Conservation (phyloP, 2,113 vertebrate genomes). For the Apus apus region DNA sequence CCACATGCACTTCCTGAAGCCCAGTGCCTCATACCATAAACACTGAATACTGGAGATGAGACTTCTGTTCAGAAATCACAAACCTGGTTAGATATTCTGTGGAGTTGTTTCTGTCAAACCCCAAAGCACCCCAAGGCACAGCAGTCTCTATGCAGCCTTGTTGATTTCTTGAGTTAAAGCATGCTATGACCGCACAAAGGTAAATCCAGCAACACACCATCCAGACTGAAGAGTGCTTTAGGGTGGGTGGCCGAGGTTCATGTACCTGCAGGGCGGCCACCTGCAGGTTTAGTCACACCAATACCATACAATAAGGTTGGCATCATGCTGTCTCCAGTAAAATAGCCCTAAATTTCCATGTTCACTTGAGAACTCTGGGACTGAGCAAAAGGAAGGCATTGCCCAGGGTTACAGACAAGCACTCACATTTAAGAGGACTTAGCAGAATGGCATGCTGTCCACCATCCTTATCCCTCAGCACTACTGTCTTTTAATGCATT, state of each 20-base stretch:
- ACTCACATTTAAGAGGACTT: not conserved
- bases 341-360: not conserved
- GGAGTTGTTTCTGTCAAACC: not conserved
- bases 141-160: not conserved
- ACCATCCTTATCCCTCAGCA: not conserved
- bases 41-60: not conserved
- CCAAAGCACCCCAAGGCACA: not conserved
- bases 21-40: not conserved
- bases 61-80: not conserved
- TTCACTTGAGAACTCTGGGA: not conserved
- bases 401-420: not conserved
- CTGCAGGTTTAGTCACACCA: not conserved
- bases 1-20: not conserved
- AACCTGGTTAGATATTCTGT: not conserved
- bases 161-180: not conserved
- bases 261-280: not conserved
- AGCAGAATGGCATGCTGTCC: not conserved
- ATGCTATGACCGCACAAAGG: accelerated
- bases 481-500: not conserved
- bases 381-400: not conserved
- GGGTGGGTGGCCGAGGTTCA: not conserved
- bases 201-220: not conserved
- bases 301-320: not conserved
- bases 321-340: not conserved
- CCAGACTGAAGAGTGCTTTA: not conserved